A percentile compares a stretch with the other conserved stretches of the same genome.
Evolutionary conservation across 1,140 invertebrate species (phyloP).

Genomic region (Ephestia elutella): DNA sequence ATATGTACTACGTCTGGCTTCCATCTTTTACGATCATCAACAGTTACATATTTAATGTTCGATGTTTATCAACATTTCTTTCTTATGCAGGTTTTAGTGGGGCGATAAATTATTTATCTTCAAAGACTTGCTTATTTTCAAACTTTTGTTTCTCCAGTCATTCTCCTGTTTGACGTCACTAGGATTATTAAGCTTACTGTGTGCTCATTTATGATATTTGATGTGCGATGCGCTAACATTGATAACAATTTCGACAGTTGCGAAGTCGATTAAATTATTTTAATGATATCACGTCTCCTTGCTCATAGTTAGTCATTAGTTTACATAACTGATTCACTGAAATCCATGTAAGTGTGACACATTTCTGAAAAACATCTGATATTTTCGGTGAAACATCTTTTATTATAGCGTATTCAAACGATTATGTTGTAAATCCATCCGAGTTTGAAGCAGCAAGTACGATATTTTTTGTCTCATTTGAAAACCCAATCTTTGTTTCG

Average conservation of each 20-base stretch:
- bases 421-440: constrained; percentile 4
- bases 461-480: constrained; percentile 17
- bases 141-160: constrained; percentile 67
- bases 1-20: constrained; percentile 63
- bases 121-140: constrained; percentile 68
- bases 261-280: constrained; percentile 35
- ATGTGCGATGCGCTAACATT: constrained; percentile 32
- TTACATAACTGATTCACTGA: constrained; percentile 53
- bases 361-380: constrained; percentile 15
- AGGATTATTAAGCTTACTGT: constrained; percentile 41
- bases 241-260: constrained; percentile 47
- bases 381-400: constrained; percentile 8
- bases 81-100: constrained; percentile 72
- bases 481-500: constrained; percentile 25
- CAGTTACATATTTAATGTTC: constrained; percentile 74
- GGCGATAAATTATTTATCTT: constrained; percentile 72
- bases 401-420: constrained; percentile 4
- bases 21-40: constrained; percentile 71
- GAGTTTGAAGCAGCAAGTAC: background rate
- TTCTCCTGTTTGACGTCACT: constrained; percentile 52
- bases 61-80: constrained; percentile 74
- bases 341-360: constrained; percentile 43
- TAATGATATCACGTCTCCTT: constrained; percentile 51
- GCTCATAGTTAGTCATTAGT: constrained; percentile 47
- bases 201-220: constrained; percentile 31